phyloP scores from a whole-genome alignment of 2,113 vertebrate genomes.

The Dendrocopos noguchii region DNA sequence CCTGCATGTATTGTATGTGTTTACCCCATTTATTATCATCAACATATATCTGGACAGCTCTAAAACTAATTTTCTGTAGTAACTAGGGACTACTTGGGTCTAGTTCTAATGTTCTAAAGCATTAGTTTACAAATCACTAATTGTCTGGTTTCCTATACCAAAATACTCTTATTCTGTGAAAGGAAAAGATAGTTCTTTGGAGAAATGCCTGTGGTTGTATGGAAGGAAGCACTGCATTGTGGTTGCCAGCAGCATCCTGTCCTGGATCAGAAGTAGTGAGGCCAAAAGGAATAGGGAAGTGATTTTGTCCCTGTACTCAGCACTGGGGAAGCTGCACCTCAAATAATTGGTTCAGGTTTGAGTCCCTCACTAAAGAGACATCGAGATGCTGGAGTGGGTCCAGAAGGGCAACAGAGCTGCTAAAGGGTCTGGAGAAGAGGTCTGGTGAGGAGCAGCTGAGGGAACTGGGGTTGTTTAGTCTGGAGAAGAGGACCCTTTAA shows the following conservation, averaged over 20 bases:
- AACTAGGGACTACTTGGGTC: background rate
- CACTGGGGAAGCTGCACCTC: too few species aligned
- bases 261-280: background rate
- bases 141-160: background rate
- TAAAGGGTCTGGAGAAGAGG: too few species aligned
- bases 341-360: too few species aligned
- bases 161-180: background rate
- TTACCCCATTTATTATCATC: background rate
- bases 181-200: background rate
- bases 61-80: background rate
- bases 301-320: too few species aligned
- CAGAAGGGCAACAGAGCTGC: too few species aligned
- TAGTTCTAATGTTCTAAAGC: background rate
- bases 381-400: too few species aligned
- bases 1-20: background rate
- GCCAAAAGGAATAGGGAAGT: too few species aligned
- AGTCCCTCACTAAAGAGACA: too few species aligned
- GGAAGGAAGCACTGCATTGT: background rate
- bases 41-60: background rate
- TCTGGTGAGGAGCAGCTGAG: too few species aligned
- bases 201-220: background rate
- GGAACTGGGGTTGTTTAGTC: too few species aligned
- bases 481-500: too few species aligned
- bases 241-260: background rate
- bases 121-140: background rate